Evolutionary conservation across 2,888 invertebrate genomes (phyloP).

Genomic region (Acanthosepion esculentum): DNA sequence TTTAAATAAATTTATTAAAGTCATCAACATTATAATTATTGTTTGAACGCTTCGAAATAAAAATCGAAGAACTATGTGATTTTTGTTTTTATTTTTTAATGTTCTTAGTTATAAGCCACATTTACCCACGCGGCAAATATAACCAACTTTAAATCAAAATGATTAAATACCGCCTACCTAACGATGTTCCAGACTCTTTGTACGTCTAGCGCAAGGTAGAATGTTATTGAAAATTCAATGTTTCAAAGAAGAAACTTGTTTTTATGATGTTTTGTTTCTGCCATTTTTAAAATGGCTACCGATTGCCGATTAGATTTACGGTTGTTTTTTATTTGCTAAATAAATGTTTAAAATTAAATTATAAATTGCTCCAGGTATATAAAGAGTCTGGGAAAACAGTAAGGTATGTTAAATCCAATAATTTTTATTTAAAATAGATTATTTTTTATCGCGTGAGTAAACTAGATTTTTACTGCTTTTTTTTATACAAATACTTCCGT

Average conservation of each 20-base stretch:
- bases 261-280: not conserved
- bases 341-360: not conserved
- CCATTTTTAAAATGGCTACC: not conserved
- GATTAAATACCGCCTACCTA: not conserved
- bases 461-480: not conserved
- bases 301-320: not conserved
- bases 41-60: not conserved
- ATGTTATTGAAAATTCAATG: not conserved
- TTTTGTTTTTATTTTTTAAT: not conserved
- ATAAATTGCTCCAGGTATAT: not conserved
- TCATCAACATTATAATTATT: not conserved
- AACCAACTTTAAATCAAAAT: not conserved
- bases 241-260: not conserved
- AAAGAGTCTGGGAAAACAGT: not conserved
- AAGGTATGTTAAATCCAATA: not conserved
- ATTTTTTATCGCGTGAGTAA: not conserved
- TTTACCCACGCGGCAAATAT: not conserved
- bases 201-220: not conserved
- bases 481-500: not conserved
- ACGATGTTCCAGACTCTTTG: not conserved
- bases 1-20: not conserved
- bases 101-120: not conserved
- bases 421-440: conserved; percentile 1
- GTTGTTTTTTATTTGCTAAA: not conserved
- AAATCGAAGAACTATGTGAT: not conserved